A percentile compares a stretch with the other conserved stretches of the same genome.
These are phyloP conservation scores for Cosmia trapezina DNA, from an alignment of 2,888 invertebrate genomes.

Conservation along the genomic window DNA sequence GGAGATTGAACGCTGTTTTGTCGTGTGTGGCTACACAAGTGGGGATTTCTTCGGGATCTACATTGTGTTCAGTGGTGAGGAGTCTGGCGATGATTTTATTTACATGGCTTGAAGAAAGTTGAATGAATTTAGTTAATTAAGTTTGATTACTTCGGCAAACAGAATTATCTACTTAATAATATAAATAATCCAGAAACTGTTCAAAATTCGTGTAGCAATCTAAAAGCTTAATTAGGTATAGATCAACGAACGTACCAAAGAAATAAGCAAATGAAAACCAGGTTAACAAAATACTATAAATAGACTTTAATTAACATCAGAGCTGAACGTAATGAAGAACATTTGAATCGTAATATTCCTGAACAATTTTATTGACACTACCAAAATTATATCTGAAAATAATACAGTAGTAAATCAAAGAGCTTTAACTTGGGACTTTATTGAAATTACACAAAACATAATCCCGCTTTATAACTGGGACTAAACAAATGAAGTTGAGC, in stretches of 20 bases:
- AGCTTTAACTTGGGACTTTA: conserved; percentile 57
- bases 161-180: neutral
- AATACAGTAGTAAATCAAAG: conserved; percentile 51
- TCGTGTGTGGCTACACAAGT: conserved; percentile 22
- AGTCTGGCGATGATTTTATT: neutral
- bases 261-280: conserved; percentile 2
- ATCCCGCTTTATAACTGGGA: conserved; percentile 63
- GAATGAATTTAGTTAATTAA: neutral
- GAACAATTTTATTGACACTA: conserved; percentile 50
- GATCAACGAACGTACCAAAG: conserved; percentile 2
- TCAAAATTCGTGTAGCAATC: neutral
- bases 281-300: conserved; percentile 24
- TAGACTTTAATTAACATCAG: conserved; percentile 37
- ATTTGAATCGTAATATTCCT: conserved; percentile 10
- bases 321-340: conserved; percentile 14
- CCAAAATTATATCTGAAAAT: conserved; percentile 30
- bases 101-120: neutral
- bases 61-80: neutral
- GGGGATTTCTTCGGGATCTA: neutral
- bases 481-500: conserved; percentile 73
- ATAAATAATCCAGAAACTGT: neutral
- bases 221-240: conserved; percentile 5
- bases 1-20: conserved; percentile 49
- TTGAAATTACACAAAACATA: conserved; percentile 66
- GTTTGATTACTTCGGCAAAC: neutral